Percentiles rank a stretch among this genome's conserved stretches.
phyloP scores from a whole-genome alignment of 1,140 invertebrate genomes.

The Caenorhabditis tropicalis region DNA sequence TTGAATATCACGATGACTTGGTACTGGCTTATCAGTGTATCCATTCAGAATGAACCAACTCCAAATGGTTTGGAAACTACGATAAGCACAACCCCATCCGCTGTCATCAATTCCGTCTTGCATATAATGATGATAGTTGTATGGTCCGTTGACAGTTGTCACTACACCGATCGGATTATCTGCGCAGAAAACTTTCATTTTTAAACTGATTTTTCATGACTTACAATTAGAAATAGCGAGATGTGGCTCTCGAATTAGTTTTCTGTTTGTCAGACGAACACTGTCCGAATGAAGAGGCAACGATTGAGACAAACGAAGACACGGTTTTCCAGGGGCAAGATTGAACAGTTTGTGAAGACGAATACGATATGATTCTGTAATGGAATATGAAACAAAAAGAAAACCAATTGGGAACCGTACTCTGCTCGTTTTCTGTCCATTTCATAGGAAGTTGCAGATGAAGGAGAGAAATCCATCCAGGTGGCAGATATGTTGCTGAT shows the following conservation, averaged over 20 bases:
- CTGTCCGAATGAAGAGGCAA: constrained; percentile 22
- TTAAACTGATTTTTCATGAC: not conserved
- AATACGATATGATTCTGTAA: constrained; percentile 27
- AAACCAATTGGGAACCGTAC: not conserved
- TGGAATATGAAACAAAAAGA: not conserved
- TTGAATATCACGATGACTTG: constrained; percentile 88
- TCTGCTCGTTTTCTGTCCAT: constrained; percentile 23
- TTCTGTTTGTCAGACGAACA: constrained; percentile 1
- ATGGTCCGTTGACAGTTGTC: constrained; percentile 82
- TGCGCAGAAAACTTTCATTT: constrained; percentile 26
- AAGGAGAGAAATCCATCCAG: constrained; percentile 45
- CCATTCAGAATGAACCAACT: constrained; percentile 96
- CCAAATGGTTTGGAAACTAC: constrained; percentile 93
- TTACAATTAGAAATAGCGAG: constrained; percentile 36
- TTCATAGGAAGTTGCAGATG: constrained; percentile 44
- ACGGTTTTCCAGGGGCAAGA: not conserved
- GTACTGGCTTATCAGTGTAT: constrained; percentile 83
- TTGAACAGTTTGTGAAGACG: constrained; percentile 50
- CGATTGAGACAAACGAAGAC: constrained; percentile 38
- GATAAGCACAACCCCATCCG: constrained; percentile 97
- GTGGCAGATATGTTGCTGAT: constrained; percentile 46
- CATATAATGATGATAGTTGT: constrained; percentile 95
- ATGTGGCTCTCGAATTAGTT: constrained; percentile 46
- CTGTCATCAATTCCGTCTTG: constrained; percentile 92
- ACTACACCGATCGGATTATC: constrained; percentile 73